These are phyloP conservation scores for Premnoplex brunnescens DNA, from an alignment of 2,797 vertebrate species.

Conservation along the genomic window DNA sequence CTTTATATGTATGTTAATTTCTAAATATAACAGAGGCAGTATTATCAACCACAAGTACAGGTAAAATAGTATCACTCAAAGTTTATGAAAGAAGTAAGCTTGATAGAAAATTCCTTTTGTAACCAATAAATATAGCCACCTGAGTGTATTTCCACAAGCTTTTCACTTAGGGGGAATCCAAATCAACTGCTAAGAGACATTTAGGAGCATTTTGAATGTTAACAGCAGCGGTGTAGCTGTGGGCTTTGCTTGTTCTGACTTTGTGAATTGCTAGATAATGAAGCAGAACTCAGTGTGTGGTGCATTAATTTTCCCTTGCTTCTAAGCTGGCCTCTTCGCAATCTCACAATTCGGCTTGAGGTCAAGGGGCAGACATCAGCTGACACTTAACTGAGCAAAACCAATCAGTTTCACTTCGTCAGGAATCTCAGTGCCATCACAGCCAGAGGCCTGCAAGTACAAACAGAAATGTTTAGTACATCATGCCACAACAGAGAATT, in stretches of 20 bases:
- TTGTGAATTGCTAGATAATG: slow-evolving; percentile 79
- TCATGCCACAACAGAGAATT: background rate
- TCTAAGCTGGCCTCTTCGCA: slow-evolving; percentile 74
- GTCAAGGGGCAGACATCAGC: slow-evolving; percentile 82
- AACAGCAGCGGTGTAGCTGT: slow-evolving; percentile 75
- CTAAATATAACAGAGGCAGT: slow-evolving; percentile 79
- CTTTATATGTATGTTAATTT: slow-evolving; percentile 76
- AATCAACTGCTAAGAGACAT: slow-evolving; percentile 73
- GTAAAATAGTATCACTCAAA: slow-evolving; percentile 77
- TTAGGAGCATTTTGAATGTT: slow-evolving; percentile 72
- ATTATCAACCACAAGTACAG: slow-evolving; percentile 76
- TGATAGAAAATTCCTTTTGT: slow-evolving; percentile 83
- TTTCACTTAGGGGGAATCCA: slow-evolving; percentile 74
- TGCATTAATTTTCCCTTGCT: slow-evolving; percentile 70
- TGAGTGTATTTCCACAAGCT: slow-evolving; percentile 85
- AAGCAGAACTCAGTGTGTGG: slow-evolving; percentile 77
- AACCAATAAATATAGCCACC: slow-evolving; percentile 84
- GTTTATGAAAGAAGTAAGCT: slow-evolving; percentile 81
- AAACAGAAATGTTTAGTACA: slow-evolving; percentile 34
- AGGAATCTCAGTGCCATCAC: slow-evolving; percentile 90
- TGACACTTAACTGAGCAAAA: slow-evolving; percentile 94
- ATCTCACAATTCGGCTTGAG: slow-evolving; percentile 66
- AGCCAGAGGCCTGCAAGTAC: slow-evolving; percentile 86
- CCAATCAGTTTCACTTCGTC: slow-evolving; percentile 98
- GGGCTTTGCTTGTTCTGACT: slow-evolving; percentile 72